Percentiles rank a stretch among this genome's conserved stretches.
Evolutionary conservation across 2,113 vertebrate species (phyloP).

Genomic region (Trogon melanurus): DNA sequence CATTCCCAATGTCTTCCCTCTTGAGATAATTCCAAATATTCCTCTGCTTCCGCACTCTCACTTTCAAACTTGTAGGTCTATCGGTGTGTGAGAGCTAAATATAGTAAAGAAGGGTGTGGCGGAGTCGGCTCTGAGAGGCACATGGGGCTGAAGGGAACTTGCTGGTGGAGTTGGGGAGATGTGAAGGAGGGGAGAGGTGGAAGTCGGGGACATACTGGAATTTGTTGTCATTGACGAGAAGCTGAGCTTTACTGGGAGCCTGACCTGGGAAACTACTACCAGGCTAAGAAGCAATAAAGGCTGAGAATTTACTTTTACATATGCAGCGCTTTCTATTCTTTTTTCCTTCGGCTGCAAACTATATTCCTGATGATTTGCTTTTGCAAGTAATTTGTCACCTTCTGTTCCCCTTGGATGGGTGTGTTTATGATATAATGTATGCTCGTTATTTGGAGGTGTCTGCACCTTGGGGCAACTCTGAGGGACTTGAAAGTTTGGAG

Average conservation of each 20-base stretch:
- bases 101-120: fast-evolving
- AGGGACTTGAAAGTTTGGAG: neutral
- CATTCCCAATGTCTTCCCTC: neutral
- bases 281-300: neutral
- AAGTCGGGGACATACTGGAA: neutral
- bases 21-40: neutral
- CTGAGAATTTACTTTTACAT: neutral
- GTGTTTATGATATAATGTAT: neutral
- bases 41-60: neutral
- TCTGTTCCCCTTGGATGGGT: neutral
- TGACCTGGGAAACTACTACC: neutral
- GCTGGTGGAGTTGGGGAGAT: neutral
- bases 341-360: neutral
- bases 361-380: neutral
- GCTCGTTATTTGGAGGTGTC: neutral
- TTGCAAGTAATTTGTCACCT: neutral
- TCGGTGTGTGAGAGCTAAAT: neutral
- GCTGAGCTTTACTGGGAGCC: neutral
- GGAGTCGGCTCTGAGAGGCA: fast-evolving
- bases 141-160: neutral
- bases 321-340: too few relatives aligned
- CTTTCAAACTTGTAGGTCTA: neutral
- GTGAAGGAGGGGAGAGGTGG: neutral
- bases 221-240: neutral
- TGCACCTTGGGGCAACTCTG: neutral